phyloP scores from a whole-genome alignment of 2,797 vertebrate species.

The Mormyrops attenuatus region DNA sequence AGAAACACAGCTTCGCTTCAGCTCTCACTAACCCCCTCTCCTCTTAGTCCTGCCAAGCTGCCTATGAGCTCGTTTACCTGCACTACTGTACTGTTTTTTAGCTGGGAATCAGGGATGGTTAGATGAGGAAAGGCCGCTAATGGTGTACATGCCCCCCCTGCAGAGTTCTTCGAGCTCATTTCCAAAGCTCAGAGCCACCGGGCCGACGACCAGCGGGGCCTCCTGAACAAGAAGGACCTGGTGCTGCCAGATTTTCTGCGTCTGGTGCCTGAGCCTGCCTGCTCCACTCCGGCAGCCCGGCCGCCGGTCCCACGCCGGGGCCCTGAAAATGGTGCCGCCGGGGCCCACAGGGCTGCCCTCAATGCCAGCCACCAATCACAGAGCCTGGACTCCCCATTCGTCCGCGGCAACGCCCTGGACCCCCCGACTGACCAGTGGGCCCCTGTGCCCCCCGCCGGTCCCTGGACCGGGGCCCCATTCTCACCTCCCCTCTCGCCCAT shows the following conservation, averaged over 20 bases:
- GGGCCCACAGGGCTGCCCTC: constrained; percentile 38
- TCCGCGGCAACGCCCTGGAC: constrained; percentile 47
- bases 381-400: constrained; percentile 63
- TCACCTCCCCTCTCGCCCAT: constrained; percentile 64
- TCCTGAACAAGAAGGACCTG: constrained; percentile 93
- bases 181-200: constrained; percentile 98
- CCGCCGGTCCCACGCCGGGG: constrained; percentile 39
- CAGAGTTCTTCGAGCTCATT: constrained; percentile 99
- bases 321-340: constrained; percentile 43
- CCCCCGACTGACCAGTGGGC: constrained; percentile 47
- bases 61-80: constrained; percentile 44
- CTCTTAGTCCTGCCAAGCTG: constrained; percentile 5
- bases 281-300: constrained; percentile 54
- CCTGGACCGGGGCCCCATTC: constrained; percentile 53
- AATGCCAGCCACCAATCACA: constrained; percentile 59
- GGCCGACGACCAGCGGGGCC: constrained; percentile 96
- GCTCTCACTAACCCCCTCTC: constrained; percentile 33
- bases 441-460: constrained; percentile 43
- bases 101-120: not conserved
- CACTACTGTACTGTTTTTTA: constrained; percentile 49
- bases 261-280: constrained; percentile 59
- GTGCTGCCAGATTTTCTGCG: constrained; percentile 93
- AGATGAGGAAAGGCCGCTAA: not conserved
- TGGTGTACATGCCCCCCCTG: not conserved
- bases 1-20: constrained; percentile 28